Percentiles rank a stretch among this genome's conserved stretches.
phyloP scores from a whole-genome alignment of 2,113 vertebrate genomes.

The Clarias macrocephalus region DNA sequence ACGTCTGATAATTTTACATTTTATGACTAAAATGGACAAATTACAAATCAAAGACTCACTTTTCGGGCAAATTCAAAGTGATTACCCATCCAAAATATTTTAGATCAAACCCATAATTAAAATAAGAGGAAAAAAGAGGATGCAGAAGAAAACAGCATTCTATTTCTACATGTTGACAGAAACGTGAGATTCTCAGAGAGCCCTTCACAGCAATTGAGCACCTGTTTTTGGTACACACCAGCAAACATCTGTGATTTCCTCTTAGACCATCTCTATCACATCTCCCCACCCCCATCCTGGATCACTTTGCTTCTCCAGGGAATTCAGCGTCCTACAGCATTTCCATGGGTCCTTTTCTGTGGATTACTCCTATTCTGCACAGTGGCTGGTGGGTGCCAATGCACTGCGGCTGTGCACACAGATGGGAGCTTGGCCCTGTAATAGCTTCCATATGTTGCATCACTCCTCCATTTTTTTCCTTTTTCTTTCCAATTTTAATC shows the following conservation, averaged over 20 bases:
- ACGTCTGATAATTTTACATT: constrained; percentile 44
- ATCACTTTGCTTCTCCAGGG: constrained; percentile 46
- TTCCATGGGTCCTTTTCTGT: constrained; percentile 63
- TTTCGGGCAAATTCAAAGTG: constrained; percentile 35
- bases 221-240: constrained; percentile 70
- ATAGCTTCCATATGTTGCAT: constrained; percentile 75
- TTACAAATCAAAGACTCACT: constrained; percentile 56
- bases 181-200: constrained; percentile 61
- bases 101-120: neutral
- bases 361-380: constrained; percentile 71
- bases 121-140: constrained; percentile 20
- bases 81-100: constrained; percentile 9
- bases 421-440: constrained; percentile 69
- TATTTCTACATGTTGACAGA: constrained; percentile 28
- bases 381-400: constrained; percentile 68
- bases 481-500: constrained; percentile 67
- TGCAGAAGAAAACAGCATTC: constrained; percentile 34
- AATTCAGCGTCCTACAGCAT: constrained; percentile 62
- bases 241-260: constrained; percentile 53
- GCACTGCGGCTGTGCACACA: constrained; percentile 65
- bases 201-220: constrained; percentile 58
- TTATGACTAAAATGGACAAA: constrained; percentile 40
- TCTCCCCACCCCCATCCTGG: constrained; percentile 21
- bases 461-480: constrained; percentile 51
- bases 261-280: constrained; percentile 35